Evolutionary conservation across 2,113 vertebrate genomes (phyloP).

Genomic region (Panurus biarmicus): DNA sequence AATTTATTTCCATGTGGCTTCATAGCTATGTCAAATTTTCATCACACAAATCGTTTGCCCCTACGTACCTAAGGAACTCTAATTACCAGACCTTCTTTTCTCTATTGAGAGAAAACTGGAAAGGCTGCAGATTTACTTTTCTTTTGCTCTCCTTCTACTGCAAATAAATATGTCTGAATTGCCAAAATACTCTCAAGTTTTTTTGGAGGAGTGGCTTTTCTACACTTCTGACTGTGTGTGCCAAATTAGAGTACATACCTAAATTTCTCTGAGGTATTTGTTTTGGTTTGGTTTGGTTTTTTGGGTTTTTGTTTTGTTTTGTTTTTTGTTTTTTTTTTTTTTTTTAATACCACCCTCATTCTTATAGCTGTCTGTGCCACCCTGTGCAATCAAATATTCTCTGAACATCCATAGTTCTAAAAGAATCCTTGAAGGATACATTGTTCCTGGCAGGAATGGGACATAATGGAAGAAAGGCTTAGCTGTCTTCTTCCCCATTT

Average conservation of each 20-base stretch:
- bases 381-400: background rate
- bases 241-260: background rate
- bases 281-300: too few relatives aligned
- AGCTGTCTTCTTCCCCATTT: background rate
- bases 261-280: background rate
- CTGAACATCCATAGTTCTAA: background rate
- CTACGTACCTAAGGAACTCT: background rate
- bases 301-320: too few relatives aligned
- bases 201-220: background rate
- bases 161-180: background rate
- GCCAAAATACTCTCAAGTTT: background rate
- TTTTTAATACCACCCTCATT: too few relatives aligned
- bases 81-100: background rate
- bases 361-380: background rate
- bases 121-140: background rate
- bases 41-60: background rate
- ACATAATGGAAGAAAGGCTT: background rate
- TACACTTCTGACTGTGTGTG: background rate
- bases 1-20: background rate
- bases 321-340: too few relatives aligned
- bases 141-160: background rate
- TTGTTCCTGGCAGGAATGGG: background rate
- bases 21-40: background rate
- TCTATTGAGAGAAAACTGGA: background rate
- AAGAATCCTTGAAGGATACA: background rate